Percentiles rank a stretch among this genome's conserved stretches.
Conservation (phyloP, 2,113 vertebrate species). For the Ceratotherium simum region DNA sequence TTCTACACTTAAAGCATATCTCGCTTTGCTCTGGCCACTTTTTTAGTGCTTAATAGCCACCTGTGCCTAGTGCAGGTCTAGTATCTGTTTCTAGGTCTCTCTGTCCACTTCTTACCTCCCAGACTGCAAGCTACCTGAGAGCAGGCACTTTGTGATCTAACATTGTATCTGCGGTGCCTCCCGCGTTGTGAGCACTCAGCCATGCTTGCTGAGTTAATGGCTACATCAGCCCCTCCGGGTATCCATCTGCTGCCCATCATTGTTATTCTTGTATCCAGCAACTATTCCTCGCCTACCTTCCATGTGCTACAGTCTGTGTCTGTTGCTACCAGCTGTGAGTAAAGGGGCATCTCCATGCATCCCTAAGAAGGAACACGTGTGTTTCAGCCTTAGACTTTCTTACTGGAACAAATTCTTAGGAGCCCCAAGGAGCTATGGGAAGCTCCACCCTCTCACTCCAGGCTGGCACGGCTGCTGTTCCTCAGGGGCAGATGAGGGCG, state of each 20-base stretch:
- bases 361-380: not conserved
- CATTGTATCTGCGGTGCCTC: accelerated
- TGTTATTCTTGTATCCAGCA: not conserved
- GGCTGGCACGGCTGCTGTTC: not conserved
- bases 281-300: not conserved
- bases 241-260: not conserved
- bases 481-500: not conserved
- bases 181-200: accelerated
- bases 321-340: not conserved
- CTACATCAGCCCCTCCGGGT: accelerated
- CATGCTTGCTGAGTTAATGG: accelerated
- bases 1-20: accelerated
- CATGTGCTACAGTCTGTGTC: not conserved
- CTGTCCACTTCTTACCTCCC: not conserved
- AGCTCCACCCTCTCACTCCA: not conserved
- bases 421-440: not conserved
- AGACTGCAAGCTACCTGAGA: not conserved
- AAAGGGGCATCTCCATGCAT: not conserved
- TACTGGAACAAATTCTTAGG: not conserved
- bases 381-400: not conserved
- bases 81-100: not conserved
- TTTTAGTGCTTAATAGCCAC: not conserved
- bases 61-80: accelerated
- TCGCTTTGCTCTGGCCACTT: too few relatives aligned
- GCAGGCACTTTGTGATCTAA: too few relatives aligned